These are phyloP conservation scores for Cotesia congregata DNA, from an alignment of 2,888 invertebrate genomes.

Conservation along the genomic window DNA sequence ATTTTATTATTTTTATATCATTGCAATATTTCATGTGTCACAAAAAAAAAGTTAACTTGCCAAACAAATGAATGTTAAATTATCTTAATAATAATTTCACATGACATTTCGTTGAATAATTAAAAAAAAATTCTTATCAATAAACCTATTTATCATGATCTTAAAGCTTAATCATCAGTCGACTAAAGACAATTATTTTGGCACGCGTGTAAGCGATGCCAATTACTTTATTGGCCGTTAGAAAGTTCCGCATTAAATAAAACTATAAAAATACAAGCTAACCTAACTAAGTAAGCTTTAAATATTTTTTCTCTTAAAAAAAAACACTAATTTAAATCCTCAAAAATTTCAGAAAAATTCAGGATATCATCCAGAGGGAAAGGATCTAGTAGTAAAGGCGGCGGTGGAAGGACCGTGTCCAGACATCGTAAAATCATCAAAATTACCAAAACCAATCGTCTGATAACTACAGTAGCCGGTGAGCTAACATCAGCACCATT, in stretches of 20 bases:
- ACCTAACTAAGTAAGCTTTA: neutral
- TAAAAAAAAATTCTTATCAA: neutral
- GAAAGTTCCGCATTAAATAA: neutral
- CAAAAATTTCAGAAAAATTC: slow-evolving; percentile 92
- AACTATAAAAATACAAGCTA: neutral
- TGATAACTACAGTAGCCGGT: neutral
- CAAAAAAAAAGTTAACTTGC: too few species aligned
- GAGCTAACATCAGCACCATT: neutral
- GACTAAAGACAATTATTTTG: slow-evolving; percentile 8
- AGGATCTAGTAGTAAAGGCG: slow-evolving; percentile 69
- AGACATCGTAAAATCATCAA: slow-evolving; percentile 63
- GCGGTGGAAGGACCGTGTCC: slow-evolving; percentile 66
- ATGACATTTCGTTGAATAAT: too few species aligned
- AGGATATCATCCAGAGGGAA: slow-evolving; percentile 89
- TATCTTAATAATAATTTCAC: too few species aligned
- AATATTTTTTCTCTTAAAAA: too few species aligned
- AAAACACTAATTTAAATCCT: too few species aligned
- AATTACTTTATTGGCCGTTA: slow-evolving; percentile 8
- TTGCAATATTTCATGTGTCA: too few species aligned
- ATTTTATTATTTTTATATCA: too few species aligned
- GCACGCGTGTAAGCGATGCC: slow-evolving; percentile 12
- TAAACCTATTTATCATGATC: slow-evolving; percentile 22
- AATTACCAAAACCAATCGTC: slow-evolving; percentile 59
- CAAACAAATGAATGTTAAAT: too few species aligned
- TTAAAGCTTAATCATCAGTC: slow-evolving; percentile 6